Evolutionary conservation across 2,888 invertebrate species (phyloP), one percentile per base, ranked within the genome.

Genomic region (Watsonalla binaria): DNA sequence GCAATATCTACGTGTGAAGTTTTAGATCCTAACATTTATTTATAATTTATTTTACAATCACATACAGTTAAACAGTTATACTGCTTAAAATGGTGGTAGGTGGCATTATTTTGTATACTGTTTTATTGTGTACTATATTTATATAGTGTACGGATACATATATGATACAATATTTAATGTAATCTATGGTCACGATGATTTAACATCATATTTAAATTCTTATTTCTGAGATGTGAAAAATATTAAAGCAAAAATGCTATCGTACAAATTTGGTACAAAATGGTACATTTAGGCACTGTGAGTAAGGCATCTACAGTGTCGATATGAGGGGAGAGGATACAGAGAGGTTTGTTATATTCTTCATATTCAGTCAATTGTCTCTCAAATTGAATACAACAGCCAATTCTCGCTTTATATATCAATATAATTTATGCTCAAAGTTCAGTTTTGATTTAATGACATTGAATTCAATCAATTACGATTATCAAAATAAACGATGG

Each of bases 281-380:
- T 85, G 86, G 86, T 89, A 89, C 79, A 88, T 81, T 82, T 92
- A 95, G 95, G 95, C 95, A 95, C 95, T 94, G 94, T 94, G 93
- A 94, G 93, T 94, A 95, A 95, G 95, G 95, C 95, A 94, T 92
- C 94, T 95, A 95, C 94, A 94, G 93, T 94, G 94, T 90, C 89
- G 92, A 92, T 92, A 92, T 92, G 86, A 75, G 69, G 64, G 73
- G 66, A 66, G 50, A 62, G 61, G 56, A 11, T 11, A 42, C 13
- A 37, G 37, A n/a, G 14, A 37, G 35, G 13, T 9, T 49, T 24
- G 24, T 24, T 24, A 2, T 24, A 24, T 24, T 24, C 24, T 24
- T 24, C 4, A 24, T 24, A 24, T 24, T 24, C 24, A 24, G 24
- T 24, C 24, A 24, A 24, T 24, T 4, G 4, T 24, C 24, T 24